Base-by-base conservation (phyloP, 2,113 vertebrate genomes). In the Origma solitaria region DNA sequence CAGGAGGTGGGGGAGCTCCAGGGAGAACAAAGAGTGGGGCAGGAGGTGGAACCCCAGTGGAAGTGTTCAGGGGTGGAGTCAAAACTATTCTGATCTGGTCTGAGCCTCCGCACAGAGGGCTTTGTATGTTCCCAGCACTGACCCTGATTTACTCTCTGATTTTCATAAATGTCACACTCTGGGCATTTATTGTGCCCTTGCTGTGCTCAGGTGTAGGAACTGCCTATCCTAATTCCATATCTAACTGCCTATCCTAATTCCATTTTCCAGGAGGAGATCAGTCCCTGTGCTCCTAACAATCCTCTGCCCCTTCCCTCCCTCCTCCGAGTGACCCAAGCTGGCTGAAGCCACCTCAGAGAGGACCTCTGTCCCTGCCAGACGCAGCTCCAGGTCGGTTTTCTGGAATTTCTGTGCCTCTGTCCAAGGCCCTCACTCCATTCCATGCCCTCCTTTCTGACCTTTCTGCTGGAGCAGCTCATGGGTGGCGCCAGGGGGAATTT, bases 391-490 rank as follows among this genome's bases (percentile, higher is more conserved):
- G 35, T 7, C 53, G 10, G 2, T 5, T 28, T 51, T 13, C 80
- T 40, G 64, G 60, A 9, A 3, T 27, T 37, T 22, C 10, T 13
- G 2, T 19, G 9, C 30, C 51, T 38, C 20, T 12, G 2, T 2
- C 3, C 13, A 4, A 68, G 71, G 31, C 31, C 56, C 53, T 3
- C 10, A 0, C 75, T 31, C 7, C 0, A 10, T 1, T 25, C 38
- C 9, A 73, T 21, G 79, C 4, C 60, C 79, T 56, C 61, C 49
- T 76, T 13, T 42, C 10, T 51, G 78, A 65, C 81, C 94, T 54
- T 38, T 17, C 4, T 15, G 18, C 28, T 61, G 49, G 89, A 15
- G 21, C 80, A 66, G 69, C 17, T 7, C 54, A 0, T 1, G 3
- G 31, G 7, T 35, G 88, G 28, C 45, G 54, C 0, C 15, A n/a